A percentile compares a stretch with the other conserved stretches of the same genome.
phyloP scores from a whole-genome alignment of 2,888 invertebrate genomes.

The Thysanoteuthis rhombus region DNA sequence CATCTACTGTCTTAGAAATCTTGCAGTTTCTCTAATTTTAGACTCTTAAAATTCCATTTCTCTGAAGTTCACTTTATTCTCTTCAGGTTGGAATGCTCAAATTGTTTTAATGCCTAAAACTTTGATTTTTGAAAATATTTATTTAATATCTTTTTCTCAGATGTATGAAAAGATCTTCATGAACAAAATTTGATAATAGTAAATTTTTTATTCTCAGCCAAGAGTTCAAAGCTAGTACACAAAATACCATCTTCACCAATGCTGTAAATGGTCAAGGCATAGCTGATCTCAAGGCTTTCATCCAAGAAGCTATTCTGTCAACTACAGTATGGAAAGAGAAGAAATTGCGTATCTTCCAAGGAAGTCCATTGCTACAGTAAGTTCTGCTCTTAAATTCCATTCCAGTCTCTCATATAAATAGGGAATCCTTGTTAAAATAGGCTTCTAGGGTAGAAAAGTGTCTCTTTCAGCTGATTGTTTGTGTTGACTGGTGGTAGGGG shows the following conservation, averaged over 20 bases:
- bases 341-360: constrained; percentile 69
- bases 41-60: too few species aligned
- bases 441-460: too few species aligned
- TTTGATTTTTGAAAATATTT: not conserved
- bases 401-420: too few species aligned
- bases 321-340: constrained; percentile 72
- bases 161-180: not conserved
- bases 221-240: not conserved
- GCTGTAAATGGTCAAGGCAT: constrained; percentile 71
- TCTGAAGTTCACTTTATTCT: too few species aligned
- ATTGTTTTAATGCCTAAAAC: not conserved
- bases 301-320: constrained; percentile 71
- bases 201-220: not conserved
- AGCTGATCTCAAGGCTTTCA: constrained; percentile 65
- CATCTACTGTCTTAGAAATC: too few species aligned
- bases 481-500: too few species aligned
- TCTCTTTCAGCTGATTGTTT: too few species aligned
- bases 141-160: not conserved
- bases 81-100: too few species aligned
- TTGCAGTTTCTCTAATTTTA: too few species aligned
- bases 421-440: too few species aligned
- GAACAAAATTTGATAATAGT: not conserved
- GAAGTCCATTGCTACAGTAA: constrained; percentile 41
- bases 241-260: constrained; percentile 62
- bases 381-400: too few species aligned